phyloP scores from a whole-genome alignment of 1,140 invertebrate species.

The Maniola jurtina region DNA sequence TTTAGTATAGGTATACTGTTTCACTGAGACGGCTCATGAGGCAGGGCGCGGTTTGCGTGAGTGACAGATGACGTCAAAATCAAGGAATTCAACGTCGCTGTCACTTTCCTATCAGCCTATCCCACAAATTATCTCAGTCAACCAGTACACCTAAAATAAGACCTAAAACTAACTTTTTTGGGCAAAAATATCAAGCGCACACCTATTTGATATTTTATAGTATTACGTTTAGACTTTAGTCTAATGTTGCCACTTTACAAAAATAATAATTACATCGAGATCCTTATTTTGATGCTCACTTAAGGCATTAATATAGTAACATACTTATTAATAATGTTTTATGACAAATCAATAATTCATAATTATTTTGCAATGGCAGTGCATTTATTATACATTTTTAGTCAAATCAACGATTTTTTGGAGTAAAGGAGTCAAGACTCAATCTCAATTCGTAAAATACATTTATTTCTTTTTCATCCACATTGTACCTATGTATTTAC shows the following conservation, averaged over 20 bases:
- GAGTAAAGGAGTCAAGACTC: neutral
- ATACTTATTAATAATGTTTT: constrained; percentile 17
- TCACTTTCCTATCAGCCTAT: too few species aligned
- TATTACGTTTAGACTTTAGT: neutral
- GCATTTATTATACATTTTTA: constrained; percentile 33
- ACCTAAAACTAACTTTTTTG: too few species aligned
- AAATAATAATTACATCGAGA: constrained; percentile 14
- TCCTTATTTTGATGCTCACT: constrained; percentile 14
- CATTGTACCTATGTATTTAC: too few species aligned
- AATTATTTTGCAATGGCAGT: constrained; percentile 51
- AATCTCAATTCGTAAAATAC: constrained; percentile 5
- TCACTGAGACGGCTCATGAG: too few species aligned
- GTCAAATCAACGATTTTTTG: neutral
- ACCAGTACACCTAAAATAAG: too few species aligned
- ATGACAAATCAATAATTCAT: constrained; percentile 19
- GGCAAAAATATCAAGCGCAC: neutral
- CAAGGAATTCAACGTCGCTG: too few species aligned
- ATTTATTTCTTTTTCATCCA: neutral
- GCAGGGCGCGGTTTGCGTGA: too few species aligned
- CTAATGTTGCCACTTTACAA: neutral
- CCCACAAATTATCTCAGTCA: too few species aligned
- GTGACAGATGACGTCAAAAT: too few species aligned
- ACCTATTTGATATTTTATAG: neutral
- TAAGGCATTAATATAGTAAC: constrained; percentile 5
- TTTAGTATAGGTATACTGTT: too few species aligned